Conservation (phyloP, 2,113 vertebrate species). For the Cygnus atratus region DNA sequence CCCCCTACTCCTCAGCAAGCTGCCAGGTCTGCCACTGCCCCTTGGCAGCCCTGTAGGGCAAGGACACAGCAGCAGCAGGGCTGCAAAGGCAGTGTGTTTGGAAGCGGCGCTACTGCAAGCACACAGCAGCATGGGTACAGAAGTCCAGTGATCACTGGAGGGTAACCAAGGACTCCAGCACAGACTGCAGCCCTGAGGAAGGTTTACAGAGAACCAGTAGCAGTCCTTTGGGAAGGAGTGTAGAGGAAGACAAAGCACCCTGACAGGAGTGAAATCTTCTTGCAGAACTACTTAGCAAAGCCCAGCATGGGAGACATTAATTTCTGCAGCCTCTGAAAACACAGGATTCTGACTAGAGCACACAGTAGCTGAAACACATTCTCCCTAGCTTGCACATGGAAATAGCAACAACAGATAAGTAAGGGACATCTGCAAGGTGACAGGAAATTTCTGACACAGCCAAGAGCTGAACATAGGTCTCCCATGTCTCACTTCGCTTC, state of each 20-base stretch:
- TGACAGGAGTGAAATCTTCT: background rate
- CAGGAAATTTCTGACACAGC: background rate
- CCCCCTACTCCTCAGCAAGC: background rate
- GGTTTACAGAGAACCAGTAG: background rate
- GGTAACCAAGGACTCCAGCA: background rate
- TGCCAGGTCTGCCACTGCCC: background rate
- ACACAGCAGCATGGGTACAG: background rate
- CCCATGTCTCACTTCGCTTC: background rate
- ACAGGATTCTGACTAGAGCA: background rate
- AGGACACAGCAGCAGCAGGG: background rate
- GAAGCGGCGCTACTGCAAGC: background rate
- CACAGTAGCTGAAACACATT: background rate
- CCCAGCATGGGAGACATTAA: background rate
- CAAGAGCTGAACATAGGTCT: background rate
- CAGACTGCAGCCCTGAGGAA: background rate
- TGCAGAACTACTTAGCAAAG: background rate
- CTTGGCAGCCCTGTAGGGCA: background rate
- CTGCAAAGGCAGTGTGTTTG: background rate
- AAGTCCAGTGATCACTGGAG: background rate
- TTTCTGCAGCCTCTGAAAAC: background rate
- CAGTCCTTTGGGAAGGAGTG: background rate
- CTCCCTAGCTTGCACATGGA: background rate
- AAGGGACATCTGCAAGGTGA: background rate
- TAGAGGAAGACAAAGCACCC: background rate
- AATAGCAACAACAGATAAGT: background rate